Percentiles rank a stretch among this genome's conserved stretches.
Evolutionary conservation across 1,140 invertebrate genomes (phyloP).

Genomic region (Drosophila teissieri): DNA sequence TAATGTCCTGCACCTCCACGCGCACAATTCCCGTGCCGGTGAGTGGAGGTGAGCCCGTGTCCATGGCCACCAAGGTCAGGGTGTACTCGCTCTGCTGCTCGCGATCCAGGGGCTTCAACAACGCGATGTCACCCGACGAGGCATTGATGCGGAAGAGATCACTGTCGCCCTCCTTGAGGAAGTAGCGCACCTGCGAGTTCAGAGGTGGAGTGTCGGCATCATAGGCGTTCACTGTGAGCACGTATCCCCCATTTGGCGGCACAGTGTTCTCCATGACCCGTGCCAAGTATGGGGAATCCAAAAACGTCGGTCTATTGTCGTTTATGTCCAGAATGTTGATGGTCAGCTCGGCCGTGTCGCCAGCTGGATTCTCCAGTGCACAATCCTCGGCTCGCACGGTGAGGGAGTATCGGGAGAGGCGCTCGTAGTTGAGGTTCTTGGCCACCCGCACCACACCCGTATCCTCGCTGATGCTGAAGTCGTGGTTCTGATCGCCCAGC

Average conservation of each 20-base stretch:
- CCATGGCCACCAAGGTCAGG: slow-evolving; percentile 94
- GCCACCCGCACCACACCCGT: slow-evolving; percentile 94
- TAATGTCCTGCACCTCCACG: slow-evolving; percentile 96
- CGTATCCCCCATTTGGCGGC: slow-evolving; percentile 90
- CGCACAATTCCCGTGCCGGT: slow-evolving; percentile 94
- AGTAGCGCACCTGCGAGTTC: slow-evolving; percentile 95
- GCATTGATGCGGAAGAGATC: slow-evolving; percentile 95
- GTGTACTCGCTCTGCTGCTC: slow-evolving; percentile 93
- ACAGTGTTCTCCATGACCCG: slow-evolving; percentile 96
- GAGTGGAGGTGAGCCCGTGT: slow-evolving; percentile 94
- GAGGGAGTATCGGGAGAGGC: slow-evolving; percentile 92
- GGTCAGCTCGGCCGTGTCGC: slow-evolving; percentile 89
- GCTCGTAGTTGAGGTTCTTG: slow-evolving; percentile 96
- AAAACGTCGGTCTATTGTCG: slow-evolving; percentile 96
- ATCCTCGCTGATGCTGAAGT: slow-evolving; percentile 95
- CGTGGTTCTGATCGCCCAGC: slow-evolving; percentile 94
- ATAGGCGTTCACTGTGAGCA: slow-evolving; percentile 92
- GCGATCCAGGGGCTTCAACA: slow-evolving; percentile 92
- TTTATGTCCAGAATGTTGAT: slow-evolving; percentile 94
- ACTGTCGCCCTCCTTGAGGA: slow-evolving; percentile 95
- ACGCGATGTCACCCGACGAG: slow-evolving; percentile 93
- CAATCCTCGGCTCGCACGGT: slow-evolving; percentile 95
- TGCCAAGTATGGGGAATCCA: slow-evolving; percentile 95
- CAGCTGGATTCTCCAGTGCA: slow-evolving; percentile 81
- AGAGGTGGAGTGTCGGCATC: slow-evolving; percentile 96